A percentile compares a stretch with the other conserved stretches of the same genome.
Conservation (phyloP, 1,140 invertebrate genomes). For the Trichogramma pretiosum region DNA sequence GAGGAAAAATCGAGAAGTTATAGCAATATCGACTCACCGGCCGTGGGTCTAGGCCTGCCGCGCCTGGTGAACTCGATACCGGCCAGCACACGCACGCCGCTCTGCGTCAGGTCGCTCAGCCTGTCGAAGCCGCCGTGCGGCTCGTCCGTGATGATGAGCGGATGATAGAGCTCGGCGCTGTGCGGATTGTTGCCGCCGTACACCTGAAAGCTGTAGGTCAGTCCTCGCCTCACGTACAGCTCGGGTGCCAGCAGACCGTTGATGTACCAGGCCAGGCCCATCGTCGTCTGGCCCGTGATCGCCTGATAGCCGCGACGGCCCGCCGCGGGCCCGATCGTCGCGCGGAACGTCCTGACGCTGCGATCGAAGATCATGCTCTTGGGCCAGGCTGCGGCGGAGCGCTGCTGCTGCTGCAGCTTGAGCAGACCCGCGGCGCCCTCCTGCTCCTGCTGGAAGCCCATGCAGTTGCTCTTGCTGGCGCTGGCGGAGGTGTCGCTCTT, state of each 20-base stretch:
- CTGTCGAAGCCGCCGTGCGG: conserved; percentile 72
- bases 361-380: conserved; percentile 68
- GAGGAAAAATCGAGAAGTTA: not conserved
- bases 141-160: conserved; percentile 84
- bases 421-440: too few species aligned
- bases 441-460: too few species aligned
- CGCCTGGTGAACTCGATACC: conserved; percentile 76
- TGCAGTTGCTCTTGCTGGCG: not conserved
- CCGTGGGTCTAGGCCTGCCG: conserved; percentile 66
- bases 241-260: conserved; percentile 82
- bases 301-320: conserved; percentile 67
- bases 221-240: conserved; percentile 74
- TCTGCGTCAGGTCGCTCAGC: conserved; percentile 61
- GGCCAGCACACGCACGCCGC: conserved; percentile 68
- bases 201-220: conserved; percentile 75
- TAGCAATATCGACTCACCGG: conserved; percentile 43
- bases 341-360: conserved; percentile 65
- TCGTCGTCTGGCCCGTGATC: conserved; percentile 56
- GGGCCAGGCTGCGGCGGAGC: conserved; percentile 59
- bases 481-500: conserved; percentile 60
- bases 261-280: conserved; percentile 68
- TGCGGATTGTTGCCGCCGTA: conserved; percentile 85
- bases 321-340: conserved; percentile 72
- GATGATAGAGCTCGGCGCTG: conserved; percentile 80
- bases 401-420: too few species aligned